Evolutionary conservation across 2,797 vertebrate species (phyloP).

Genomic region (Rhodeus uyekii): DNA sequence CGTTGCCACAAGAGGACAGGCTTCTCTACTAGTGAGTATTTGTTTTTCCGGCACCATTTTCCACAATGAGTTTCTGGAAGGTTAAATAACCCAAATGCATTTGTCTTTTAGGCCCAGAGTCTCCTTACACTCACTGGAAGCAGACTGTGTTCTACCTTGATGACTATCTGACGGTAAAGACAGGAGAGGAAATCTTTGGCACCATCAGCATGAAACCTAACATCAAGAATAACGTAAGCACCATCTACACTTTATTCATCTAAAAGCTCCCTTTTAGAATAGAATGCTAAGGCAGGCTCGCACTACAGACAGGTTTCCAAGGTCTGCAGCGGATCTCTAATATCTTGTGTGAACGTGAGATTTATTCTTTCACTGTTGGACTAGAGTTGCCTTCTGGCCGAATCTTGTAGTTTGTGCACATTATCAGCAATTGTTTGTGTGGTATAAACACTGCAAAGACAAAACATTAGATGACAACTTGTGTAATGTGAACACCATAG

Average conservation of each 20-base stretch:
- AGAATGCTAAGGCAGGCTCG: too few relatives aligned
- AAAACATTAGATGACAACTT: too few relatives aligned
- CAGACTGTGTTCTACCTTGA: constrained; percentile 96
- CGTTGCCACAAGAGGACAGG: constrained; percentile 94
- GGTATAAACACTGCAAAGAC: too few relatives aligned
- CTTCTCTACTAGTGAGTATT: constrained; percentile 88
- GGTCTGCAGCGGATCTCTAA: too few relatives aligned
- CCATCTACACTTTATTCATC: background rate
- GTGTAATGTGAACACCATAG: too few relatives aligned
- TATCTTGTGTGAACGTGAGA: too few relatives aligned
- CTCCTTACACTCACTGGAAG: constrained; percentile 96
- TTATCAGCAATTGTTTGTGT: too few relatives aligned
- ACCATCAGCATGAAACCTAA: constrained; percentile 96
- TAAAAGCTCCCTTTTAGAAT: background rate
- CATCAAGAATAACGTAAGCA: constrained; percentile 91
- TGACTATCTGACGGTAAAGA: constrained; percentile 92
- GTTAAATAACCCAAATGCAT: background rate
- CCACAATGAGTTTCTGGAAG: background rate
- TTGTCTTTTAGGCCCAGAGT: constrained; percentile 83
- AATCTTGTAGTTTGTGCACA: too few relatives aligned
- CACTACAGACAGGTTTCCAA: too few relatives aligned
- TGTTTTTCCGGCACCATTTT: background rate
- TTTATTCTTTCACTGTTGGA: too few relatives aligned
- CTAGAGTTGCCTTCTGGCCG: too few relatives aligned
- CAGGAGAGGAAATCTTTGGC: constrained; percentile 92